A percentile compares a stretch with the other conserved stretches of the same genome.
phyloP scores from a whole-genome alignment of 2,797 vertebrate genomes.

The Myoxocephalus aenaeus region DNA sequence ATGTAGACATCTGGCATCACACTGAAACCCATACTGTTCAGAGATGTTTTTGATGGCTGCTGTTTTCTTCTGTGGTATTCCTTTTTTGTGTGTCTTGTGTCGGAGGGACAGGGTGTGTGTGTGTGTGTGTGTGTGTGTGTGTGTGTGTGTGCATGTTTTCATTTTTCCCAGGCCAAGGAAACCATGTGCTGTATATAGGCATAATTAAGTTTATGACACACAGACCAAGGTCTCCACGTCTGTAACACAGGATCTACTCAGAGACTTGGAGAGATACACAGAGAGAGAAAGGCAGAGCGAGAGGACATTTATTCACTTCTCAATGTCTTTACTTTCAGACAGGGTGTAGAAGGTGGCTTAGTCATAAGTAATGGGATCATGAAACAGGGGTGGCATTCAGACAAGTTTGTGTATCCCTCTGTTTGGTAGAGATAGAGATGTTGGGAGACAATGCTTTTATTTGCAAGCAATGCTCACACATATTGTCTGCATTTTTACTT shows the following conservation, averaged over 20 bases:
- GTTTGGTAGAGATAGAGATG: constrained; percentile 67
- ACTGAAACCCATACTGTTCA: constrained; percentile 59
- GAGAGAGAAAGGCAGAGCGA: constrained; percentile 4
- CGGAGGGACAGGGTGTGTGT: constrained; percentile 23
- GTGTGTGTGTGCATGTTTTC: constrained; percentile 43
- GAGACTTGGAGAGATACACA: constrained; percentile 24
- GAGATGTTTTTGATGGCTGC: constrained; percentile 67
- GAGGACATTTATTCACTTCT: constrained; percentile 61
- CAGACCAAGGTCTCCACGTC: constrained; percentile 75
- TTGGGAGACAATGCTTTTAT: constrained; percentile 60
- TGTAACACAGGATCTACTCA: constrained; percentile 80
- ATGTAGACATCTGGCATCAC: constrained; percentile 73
- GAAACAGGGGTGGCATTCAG: constrained; percentile 75
- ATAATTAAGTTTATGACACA: constrained; percentile 85
- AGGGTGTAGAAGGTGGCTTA: constrained; percentile 77
- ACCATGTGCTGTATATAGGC: constrained; percentile 80
- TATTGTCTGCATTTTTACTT: constrained; percentile 31
- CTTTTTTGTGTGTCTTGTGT: constrained; percentile 46
- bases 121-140: constrained; percentile 23
- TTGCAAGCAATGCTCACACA: constrained; percentile 40
- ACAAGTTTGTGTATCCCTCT: constrained; percentile 62
- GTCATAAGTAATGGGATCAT: constrained; percentile 80
- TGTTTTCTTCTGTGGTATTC: constrained; percentile 75
- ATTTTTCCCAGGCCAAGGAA: constrained; percentile 76
- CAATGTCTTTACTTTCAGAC: constrained; percentile 73